phyloP scores from a whole-genome alignment of 2,113 vertebrate genomes.

The Piprites chloris region DNA sequence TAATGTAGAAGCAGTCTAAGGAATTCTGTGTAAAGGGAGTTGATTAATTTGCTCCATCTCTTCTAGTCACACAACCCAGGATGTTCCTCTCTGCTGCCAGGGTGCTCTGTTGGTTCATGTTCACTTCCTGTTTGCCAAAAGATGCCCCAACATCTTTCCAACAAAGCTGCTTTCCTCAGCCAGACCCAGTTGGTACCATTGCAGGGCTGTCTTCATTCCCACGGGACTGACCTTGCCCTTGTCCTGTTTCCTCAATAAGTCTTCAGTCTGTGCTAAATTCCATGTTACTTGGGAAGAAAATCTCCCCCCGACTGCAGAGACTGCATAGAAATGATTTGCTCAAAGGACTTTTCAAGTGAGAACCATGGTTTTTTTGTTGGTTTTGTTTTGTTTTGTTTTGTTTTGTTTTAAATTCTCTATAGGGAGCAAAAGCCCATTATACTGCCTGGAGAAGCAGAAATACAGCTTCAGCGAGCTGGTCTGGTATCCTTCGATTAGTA shows the following conservation, averaged over 20 bases:
- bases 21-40: neutral
- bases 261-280: neutral
- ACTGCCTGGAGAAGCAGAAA: neutral
- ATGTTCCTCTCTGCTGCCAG: neutral
- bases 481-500: neutral
- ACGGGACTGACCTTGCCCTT: neutral
- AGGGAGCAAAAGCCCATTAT: neutral
- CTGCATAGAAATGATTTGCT: neutral
- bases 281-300: neutral
- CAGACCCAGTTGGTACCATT: neutral
- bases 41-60: neutral
- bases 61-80: neutral
- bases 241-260: neutral
- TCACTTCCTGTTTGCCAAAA: neutral
- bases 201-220: neutral
- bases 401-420: neutral
- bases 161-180: neutral
- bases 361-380: neutral
- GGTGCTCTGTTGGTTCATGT: neutral
- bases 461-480: neutral
- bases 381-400: too few species aligned
- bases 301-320: neutral
- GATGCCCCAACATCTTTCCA: neutral
- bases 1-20: neutral
- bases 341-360: neutral